phyloP scores from a whole-genome alignment of 2,113 vertebrate species.

The Pachypanchax playfairii region DNA sequence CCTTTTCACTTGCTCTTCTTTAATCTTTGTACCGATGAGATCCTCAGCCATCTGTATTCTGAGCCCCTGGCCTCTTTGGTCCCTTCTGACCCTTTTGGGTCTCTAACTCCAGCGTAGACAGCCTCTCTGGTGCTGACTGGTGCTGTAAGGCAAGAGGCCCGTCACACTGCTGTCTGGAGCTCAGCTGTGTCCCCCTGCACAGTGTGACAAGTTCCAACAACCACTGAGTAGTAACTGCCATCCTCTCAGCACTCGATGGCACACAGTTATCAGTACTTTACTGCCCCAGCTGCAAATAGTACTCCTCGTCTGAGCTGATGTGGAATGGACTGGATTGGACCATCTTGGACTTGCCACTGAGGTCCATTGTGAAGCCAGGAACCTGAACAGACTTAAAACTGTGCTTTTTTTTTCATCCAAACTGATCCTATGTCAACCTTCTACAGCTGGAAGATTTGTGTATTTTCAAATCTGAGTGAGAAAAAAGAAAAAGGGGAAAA shows the following conservation, averaged over 20 bases:
- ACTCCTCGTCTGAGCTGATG: constrained; percentile 23
- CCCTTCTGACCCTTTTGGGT: neutral
- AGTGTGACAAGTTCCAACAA: constrained; percentile 15
- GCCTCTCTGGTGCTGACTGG: constrained; percentile 38
- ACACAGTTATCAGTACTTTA: constrained; percentile 10
- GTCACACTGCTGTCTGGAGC: constrained; percentile 38
- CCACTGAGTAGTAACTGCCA: constrained; percentile 40
- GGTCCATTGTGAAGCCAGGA: constrained; percentile 56
- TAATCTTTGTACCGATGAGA: constrained; percentile 20
- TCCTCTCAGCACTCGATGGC: constrained; percentile 53
- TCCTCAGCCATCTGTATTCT: constrained; percentile 42
- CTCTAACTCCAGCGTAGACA: constrained; percentile 3
- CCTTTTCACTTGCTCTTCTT: constrained; percentile 20
- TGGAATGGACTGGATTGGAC: constrained; percentile 20
- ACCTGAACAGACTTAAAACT: constrained; percentile 69
- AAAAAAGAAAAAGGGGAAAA: constrained; percentile 37
- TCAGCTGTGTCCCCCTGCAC: constrained; percentile 11
- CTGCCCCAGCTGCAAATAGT: constrained; percentile 33
- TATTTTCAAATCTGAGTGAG: constrained; percentile 66
- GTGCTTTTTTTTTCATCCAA: constrained; percentile 67
- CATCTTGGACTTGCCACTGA: constrained; percentile 31
- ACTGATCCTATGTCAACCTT: constrained; percentile 70
- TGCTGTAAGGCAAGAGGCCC: constrained; percentile 31
- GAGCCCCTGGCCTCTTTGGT: constrained; percentile 40
- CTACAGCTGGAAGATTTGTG: constrained; percentile 64